Conservation (phyloP, 1,140 invertebrate genomes). For the Ostrea denselamellosa region DNA sequence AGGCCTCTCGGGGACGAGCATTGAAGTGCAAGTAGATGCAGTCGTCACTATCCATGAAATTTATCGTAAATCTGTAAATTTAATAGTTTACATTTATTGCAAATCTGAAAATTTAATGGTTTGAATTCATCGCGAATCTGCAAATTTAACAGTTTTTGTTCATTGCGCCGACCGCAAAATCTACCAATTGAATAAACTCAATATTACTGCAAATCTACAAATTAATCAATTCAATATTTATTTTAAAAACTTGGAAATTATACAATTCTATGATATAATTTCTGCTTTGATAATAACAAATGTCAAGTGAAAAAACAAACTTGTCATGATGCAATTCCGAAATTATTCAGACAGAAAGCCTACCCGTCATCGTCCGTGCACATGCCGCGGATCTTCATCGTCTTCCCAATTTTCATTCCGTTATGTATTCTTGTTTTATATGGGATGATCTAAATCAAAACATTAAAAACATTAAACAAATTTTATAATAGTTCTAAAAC, state of each 20-base stretch:
- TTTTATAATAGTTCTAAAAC: too few species aligned
- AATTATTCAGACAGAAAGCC: not conserved
- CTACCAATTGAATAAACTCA: too few species aligned
- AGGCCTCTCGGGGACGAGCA: conserved; percentile 71
- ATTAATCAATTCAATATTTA: not conserved
- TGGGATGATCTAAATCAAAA: not conserved
- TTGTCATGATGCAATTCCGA: too few species aligned
- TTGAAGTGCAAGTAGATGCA: conserved; percentile 86
- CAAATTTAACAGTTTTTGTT: too few species aligned
- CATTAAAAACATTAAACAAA: too few species aligned
- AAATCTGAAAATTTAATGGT: not conserved
- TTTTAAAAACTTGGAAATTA: too few species aligned
- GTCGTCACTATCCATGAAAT: conserved; percentile 64
- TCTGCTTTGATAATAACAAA: too few species aligned
- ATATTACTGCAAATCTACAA: not conserved
- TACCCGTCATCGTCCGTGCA: not conserved
- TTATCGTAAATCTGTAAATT: conserved; percentile 65
- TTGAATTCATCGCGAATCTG: not conserved
- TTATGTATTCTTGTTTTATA: not conserved
- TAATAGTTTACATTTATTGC: not conserved
- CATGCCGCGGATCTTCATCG: conserved; percentile 14
- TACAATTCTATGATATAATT: too few species aligned
- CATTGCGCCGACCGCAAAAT: too few species aligned
- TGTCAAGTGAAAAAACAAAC: too few species aligned
- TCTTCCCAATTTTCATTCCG: conserved; percentile 12